These are phyloP conservation scores for Strix occidentalis DNA, from an alignment of 2,797 vertebrate species.

Conservation along the genomic window DNA sequence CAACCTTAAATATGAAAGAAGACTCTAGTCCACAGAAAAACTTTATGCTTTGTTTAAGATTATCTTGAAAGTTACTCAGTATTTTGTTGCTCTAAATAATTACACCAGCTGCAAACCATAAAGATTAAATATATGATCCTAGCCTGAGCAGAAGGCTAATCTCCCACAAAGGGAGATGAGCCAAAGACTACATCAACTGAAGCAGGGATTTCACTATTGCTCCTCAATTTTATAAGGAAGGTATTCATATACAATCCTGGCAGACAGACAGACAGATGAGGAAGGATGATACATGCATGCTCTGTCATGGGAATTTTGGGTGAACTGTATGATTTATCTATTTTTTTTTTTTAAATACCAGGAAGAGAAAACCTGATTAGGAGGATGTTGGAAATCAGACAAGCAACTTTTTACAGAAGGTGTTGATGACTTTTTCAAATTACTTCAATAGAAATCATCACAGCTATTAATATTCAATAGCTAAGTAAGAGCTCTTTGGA, in stretches of 20 bases:
- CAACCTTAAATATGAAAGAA: background rate
- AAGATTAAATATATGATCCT: constrained; percentile 6
- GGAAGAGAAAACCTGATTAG: constrained; percentile 26
- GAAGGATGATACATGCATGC: background rate
- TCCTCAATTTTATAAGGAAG: background rate
- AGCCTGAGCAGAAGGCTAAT: background rate
- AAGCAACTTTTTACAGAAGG: background rate
- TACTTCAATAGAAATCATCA: constrained; percentile 11
- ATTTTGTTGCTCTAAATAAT: constrained; percentile 24
- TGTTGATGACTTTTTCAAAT: constrained; percentile 5
- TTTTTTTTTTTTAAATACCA: background rate
- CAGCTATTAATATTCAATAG: constrained; percentile 39
- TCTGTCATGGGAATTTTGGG: background rate
- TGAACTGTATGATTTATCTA: background rate
- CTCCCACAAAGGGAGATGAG: constrained; percentile 10
- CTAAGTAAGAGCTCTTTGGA: constrained; percentile 4
- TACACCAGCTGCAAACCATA: constrained; percentile 4
- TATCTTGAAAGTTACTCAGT: background rate
- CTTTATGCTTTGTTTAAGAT: background rate
- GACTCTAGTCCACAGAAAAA: background rate
- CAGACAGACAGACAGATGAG: background rate
- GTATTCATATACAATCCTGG: background rate
- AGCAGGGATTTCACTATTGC: background rate
- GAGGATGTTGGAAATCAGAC: constrained; percentile 35
- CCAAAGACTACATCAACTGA: background rate